phyloP scores from a whole-genome alignment of 2,797 vertebrate genomes.

The Notamacropus eugenii region DNA sequence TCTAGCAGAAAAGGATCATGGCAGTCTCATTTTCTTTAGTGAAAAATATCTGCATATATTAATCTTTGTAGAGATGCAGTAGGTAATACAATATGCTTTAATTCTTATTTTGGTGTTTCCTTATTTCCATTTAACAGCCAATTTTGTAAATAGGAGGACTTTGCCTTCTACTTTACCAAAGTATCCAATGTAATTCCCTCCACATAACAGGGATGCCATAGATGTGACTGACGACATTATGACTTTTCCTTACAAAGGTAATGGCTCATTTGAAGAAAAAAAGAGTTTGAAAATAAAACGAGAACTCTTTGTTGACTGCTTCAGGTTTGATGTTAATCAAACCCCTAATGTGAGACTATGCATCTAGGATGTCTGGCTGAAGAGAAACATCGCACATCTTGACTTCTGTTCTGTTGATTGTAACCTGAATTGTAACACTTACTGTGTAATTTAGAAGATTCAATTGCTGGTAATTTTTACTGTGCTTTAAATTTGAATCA shows the following conservation, averaged over 20 bases:
- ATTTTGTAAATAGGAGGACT: background rate
- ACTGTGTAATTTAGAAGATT: background rate
- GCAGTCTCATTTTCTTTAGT: background rate
- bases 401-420: background rate
- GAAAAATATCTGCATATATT: background rate
- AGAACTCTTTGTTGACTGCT: background rate
- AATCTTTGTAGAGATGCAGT: background rate
- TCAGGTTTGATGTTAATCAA: background rate
- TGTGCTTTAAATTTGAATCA: background rate
- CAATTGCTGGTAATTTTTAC: background rate
- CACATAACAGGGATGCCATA: background rate
- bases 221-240: background rate
- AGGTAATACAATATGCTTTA: background rate
- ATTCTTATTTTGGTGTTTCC: no score
- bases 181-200: background rate
- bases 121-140: background rate
- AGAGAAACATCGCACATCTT: background rate
- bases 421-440: background rate
- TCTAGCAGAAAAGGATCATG: background rate
- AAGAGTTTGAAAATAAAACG: slow-evolving; percentile 10
- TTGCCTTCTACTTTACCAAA: background rate
- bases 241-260: background rate
- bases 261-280: background rate
- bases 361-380: background rate
- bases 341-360: background rate